A percentile compares a stretch with the other conserved stretches of the same genome.
phyloP scores from a whole-genome alignment of 2,113 vertebrate genomes.

The Peucedramus taeniatus region DNA sequence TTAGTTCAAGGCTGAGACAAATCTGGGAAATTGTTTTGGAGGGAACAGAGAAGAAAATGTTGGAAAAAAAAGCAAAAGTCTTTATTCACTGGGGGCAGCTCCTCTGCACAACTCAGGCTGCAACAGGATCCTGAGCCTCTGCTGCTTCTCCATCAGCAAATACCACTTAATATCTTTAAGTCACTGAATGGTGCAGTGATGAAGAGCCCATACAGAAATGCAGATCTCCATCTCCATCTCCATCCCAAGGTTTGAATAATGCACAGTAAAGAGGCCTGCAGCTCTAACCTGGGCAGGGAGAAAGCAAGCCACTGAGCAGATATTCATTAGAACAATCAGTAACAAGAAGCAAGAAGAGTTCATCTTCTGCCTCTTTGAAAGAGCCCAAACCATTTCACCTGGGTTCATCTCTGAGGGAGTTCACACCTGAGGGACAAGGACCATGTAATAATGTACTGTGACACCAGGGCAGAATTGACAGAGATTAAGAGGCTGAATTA shows the following conservation, averaged over 20 bases:
- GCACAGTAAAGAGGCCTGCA: neutral
- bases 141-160: neutral
- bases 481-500: neutral
- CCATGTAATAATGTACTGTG: neutral
- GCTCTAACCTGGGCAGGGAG: neutral
- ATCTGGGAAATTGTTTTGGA: neutral
- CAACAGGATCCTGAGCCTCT: neutral
- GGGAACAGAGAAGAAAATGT: neutral
- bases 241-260: neutral
- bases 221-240: neutral
- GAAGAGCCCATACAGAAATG: neutral
- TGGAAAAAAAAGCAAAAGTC: neutral
- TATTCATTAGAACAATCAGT: accelerated
- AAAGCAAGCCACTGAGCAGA: neutral
- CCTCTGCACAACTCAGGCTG: neutral
- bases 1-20: neutral
- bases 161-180: neutral
- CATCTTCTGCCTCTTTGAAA: neutral
- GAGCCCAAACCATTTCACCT: neutral
- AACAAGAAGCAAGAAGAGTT: neutral
- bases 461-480: neutral
- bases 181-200: neutral
- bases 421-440: neutral
- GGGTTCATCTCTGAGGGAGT: neutral
- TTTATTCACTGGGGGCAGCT: neutral